Conservation (phyloP, 2,113 vertebrate genomes). For the Romanogobio albipinnatus region DNA sequence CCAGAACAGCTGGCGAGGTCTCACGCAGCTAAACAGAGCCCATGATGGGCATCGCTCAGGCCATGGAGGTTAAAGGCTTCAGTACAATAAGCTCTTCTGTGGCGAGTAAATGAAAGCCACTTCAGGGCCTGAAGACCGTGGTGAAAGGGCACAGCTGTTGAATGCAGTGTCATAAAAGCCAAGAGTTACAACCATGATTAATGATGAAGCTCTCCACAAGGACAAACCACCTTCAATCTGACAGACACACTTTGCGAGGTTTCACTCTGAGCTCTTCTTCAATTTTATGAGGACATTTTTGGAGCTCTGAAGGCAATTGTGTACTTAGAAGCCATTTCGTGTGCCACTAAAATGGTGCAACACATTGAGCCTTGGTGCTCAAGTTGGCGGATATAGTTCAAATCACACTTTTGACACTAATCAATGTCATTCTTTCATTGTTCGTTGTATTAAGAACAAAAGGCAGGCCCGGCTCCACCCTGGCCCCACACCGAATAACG, state of each 20-base stretch:
- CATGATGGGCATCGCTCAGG: constrained; percentile 39
- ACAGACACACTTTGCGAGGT: background rate
- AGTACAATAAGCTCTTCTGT: constrained; percentile 38
- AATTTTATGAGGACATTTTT: background rate
- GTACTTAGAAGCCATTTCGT: background rate
- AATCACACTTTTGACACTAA: background rate
- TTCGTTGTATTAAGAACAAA: background rate
- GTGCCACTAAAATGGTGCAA: background rate
- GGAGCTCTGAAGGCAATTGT: background rate
- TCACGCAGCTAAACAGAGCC: constrained; percentile 32
- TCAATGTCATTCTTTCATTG: background rate
- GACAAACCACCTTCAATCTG: constrained; percentile 38
- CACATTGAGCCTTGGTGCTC: background rate
- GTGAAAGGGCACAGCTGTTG: constrained; percentile 42
- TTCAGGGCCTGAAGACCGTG: constrained; percentile 23
- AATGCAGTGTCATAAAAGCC: constrained; percentile 27
- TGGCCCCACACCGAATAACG: too few relatives aligned
- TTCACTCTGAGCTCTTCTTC: background rate
- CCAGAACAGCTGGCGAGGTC: constrained; percentile 41
- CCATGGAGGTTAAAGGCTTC: constrained; percentile 25
- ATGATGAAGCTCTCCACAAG: constrained; percentile 28
- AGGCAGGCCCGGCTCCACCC: too few relatives aligned
- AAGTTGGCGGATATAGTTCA: background rate
- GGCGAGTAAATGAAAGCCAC: constrained; percentile 41
- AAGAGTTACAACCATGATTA: constrained; percentile 30